phyloP scores from a whole-genome alignment of 2,888 invertebrate species.

The Pogonocherus hispidulus region DNA sequence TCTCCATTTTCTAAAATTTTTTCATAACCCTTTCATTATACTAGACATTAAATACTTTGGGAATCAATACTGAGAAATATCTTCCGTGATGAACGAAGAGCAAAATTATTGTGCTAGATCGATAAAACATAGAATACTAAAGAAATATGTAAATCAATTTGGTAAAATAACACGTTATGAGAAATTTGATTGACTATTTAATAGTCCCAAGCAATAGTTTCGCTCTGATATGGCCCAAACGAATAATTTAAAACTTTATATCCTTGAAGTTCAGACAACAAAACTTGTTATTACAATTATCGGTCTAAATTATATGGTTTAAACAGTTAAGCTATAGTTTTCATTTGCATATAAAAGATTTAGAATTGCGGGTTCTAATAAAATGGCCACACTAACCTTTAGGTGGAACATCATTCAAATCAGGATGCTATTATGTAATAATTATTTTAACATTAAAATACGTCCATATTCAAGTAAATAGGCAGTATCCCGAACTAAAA shows the following conservation, averaged over 20 bases:
- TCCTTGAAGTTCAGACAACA: slow-evolving; percentile 34
- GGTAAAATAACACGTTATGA: slow-evolving; percentile 45
- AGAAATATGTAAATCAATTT: slow-evolving; percentile 44
- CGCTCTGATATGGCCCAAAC: slow-evolving; percentile 12
- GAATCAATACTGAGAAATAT: slow-evolving; percentile 40
- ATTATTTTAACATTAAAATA: too few relatives aligned
- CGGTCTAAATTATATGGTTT: slow-evolving; percentile 41
- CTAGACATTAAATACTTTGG: slow-evolving; percentile 7
- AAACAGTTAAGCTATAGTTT: slow-evolving; percentile 32
- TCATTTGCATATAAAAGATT: slow-evolving; percentile 42
- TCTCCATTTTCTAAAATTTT: background rate
- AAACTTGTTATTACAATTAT: slow-evolving; percentile 37
- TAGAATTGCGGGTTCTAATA: slow-evolving; percentile 31
- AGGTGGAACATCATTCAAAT: background rate
- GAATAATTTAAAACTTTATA: slow-evolving; percentile 26
- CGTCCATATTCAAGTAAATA: too few relatives aligned
- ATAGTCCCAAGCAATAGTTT: slow-evolving; percentile 38
- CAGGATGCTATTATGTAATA: slow-evolving; percentile 20
- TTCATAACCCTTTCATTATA: background rate
- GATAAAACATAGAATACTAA: slow-evolving; percentile 30
- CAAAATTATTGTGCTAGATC: slow-evolving; percentile 43
- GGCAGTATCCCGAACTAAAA: too few relatives aligned
- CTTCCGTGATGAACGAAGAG: slow-evolving; percentile 38
- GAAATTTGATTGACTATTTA: slow-evolving; percentile 47
- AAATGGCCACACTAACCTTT: too few relatives aligned